Conservation (phyloP, 1,140 invertebrate genomes). For the Tetraneura akinire region DNA sequence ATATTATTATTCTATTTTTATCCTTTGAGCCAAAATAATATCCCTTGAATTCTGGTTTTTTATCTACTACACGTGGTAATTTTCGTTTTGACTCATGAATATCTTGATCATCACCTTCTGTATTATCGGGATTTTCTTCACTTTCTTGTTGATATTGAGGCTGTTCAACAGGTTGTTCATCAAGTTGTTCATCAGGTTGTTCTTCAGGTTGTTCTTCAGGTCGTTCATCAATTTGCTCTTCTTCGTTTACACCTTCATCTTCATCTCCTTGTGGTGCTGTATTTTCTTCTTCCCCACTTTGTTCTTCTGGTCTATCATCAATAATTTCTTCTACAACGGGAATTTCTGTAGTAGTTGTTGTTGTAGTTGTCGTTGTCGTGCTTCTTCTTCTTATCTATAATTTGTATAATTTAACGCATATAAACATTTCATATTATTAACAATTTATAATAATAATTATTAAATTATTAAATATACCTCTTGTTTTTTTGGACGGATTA, state of each 20-base stretch:
- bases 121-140: slow-evolving; percentile 31
- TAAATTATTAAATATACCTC: not conserved
- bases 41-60: not conserved
- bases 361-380: slow-evolving; percentile 28
- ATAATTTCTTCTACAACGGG: slow-evolving; percentile 24
- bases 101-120: slow-evolving; percentile 30
- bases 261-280: not conserved
- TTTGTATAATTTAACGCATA: not conserved
- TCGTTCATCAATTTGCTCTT: not conserved
- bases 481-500: slow-evolving; percentile 15
- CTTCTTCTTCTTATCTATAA: slow-evolving; percentile 29
- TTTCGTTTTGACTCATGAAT: slow-evolving; percentile 18
- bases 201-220: not conserved
- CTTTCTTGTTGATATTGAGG: slow-evolving; percentile 26
- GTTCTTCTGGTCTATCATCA: slow-evolving; percentile 29
- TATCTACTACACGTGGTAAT: not conserved
- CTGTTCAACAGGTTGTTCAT: not conserved
- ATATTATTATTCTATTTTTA: slow-evolving; percentile 4
- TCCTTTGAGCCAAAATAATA: not conserved
- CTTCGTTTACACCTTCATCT: slow-evolving; percentile 20
- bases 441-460: not conserved
- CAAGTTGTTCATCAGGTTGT: slow-evolving; percentile 1
- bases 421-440: not conserved
- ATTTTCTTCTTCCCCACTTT: slow-evolving; percentile 27
- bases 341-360: slow-evolving; percentile 42